These are phyloP conservation scores for Galemys pyrenaicus DNA, from an alignment of 2,113 vertebrate genomes.

Conservation along the genomic window DNA sequence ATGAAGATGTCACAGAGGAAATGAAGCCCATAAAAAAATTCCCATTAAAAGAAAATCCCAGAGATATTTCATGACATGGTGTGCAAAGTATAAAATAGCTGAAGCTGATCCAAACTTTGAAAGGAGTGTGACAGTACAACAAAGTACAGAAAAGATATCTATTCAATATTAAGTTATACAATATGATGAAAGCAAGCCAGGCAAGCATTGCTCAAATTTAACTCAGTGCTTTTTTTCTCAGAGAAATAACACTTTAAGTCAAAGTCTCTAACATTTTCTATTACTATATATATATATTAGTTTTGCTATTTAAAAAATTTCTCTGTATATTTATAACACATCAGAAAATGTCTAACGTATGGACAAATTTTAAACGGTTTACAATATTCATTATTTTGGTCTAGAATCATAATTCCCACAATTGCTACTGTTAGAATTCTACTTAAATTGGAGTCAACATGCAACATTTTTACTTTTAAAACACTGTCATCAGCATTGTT, in stretches of 20 bases:
- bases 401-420: not conserved
- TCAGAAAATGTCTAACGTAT: not conserved
- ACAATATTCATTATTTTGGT: not conserved
- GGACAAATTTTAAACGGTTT: not conserved
- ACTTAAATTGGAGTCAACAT: not conserved
- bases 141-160: not conserved
- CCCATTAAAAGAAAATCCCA: not conserved
- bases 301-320: not conserved
- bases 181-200: not conserved
- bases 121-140: not conserved
- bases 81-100: not conserved
- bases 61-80: slow-evolving; percentile 5
- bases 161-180: not conserved
- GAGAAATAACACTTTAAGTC: not conserved
- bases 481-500: not conserved
- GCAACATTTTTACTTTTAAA: not conserved
- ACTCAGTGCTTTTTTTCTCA: not conserved
- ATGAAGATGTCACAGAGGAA: not conserved
- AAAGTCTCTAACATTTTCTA: not conserved
- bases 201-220: not conserved
- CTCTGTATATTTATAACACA: not conserved
- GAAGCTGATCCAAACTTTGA: not conserved
- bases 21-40: not conserved
- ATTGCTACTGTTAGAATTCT: not conserved
- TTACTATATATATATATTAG: not conserved